Base-by-base conservation (phyloP, 2,113 vertebrate genomes). In the Bos indicus region DNA sequence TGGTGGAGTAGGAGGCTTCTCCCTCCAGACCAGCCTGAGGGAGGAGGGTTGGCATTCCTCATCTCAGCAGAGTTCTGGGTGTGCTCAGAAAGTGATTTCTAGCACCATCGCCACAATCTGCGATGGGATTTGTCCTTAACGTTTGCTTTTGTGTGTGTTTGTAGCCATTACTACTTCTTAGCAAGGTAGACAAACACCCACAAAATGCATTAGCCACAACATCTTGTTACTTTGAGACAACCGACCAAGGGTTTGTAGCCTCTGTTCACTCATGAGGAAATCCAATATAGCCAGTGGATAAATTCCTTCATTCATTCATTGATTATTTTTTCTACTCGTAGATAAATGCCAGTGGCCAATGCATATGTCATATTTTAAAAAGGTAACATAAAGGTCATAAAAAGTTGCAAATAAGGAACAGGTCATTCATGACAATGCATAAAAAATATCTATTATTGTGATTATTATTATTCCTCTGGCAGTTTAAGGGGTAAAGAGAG, bases 341-440 rank as follows among this genome's bases (percentile, higher is more conserved):
- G 30, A 84, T 52, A 91, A 85, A 60, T 28, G 33, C 21, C 57
- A 86, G 17, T 48, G 88, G 46, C 48, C 46, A 96, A 80, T 46
- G 82, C 88, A 26, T 56, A 12, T 26, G 3, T 36, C 80, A 2
- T 51, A 28, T 71, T 57, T 74, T 36, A 71, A 71, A 81, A 80
- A 85, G 43, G 36, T 90, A 85, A 54, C 19, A 23, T 64, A 48
- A 93, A 94, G 67, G 17, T 64, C 46, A 90, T 48, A 40, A 85
- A 78, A 52, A 48, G 30, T 43, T 78, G 89, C 54, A 96, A 88
- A 81, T 59, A 74, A 90, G 57, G 91, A 90, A 71, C 2, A 88
- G 23, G n/a, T 6, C 33, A 71, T 13, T 95, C 78, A 43, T 26
- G 36, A 82, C 86, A 94, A 93, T 6, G 13, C 46, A 93, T 13